phyloP scores from a whole-genome alignment of 2,113 vertebrate species.

The Phalacrocorax brasilianus region DNA sequence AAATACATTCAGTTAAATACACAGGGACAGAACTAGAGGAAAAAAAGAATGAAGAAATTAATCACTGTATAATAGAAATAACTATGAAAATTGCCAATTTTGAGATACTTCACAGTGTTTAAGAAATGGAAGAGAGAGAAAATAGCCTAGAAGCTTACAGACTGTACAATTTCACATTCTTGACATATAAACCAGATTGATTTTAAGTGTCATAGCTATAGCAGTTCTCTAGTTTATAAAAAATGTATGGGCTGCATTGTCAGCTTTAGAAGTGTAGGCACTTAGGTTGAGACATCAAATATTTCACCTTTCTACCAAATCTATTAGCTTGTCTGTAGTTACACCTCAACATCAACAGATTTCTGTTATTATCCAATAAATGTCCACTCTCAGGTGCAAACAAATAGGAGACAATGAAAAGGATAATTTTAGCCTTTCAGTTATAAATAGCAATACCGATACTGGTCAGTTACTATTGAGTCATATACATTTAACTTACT shows the following conservation, averaged over 20 bases:
- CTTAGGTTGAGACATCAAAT: neutral
- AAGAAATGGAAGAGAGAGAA: neutral
- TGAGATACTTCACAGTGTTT: neutral
- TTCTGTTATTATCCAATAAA: neutral
- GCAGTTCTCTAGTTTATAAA: neutral
- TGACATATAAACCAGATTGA: neutral
- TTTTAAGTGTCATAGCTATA: neutral
- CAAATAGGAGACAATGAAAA: neutral
- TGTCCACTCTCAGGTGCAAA: neutral
- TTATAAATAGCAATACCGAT: neutral
- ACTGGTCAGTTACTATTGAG: neutral
- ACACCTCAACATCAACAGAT: neutral
- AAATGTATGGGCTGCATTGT: neutral
- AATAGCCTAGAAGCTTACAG: neutral
- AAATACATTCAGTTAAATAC: neutral
- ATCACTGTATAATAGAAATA: neutral
- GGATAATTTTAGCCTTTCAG: neutral
- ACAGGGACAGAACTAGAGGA: neutral
- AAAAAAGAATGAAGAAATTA: neutral
- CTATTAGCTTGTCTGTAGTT: neutral
- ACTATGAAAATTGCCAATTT: neutral
- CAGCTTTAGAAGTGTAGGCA: neutral
- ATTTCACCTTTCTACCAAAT: neutral
- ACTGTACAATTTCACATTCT: neutral
- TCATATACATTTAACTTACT: neutral